These are phyloP conservation scores for Lepidocyrtoides sp. DNA, from an alignment of 2,888 invertebrate genomes.

Conservation along the genomic window DNA sequence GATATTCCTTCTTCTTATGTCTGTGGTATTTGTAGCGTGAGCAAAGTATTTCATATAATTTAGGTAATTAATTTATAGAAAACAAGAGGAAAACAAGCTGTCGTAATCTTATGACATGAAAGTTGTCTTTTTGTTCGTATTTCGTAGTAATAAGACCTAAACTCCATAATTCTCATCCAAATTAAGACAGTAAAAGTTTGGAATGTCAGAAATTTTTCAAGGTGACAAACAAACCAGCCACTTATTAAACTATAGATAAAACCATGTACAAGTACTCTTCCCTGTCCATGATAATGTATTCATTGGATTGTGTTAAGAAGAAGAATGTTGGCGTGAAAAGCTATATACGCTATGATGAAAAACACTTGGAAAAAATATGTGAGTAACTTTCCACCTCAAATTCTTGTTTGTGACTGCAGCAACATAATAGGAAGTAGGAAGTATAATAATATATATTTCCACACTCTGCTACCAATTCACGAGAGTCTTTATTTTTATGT, in stretches of 20 bases:
- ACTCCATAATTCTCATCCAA: slow-evolving; percentile 1
- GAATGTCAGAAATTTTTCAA: slow-evolving; percentile 61
- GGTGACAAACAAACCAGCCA: slow-evolving; percentile 40
- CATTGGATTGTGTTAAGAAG: background rate
- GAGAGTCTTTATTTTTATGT: too few species aligned
- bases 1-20: background rate
- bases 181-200: slow-evolving; percentile 30
- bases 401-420: background rate
- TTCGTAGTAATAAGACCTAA: background rate
- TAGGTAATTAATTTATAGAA: slow-evolving; percentile 13
- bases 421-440: too few species aligned
- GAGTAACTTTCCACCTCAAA: too few species aligned
- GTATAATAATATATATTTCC: too few species aligned
- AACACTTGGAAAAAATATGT: too few species aligned
- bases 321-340: too few species aligned
- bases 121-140: too few species aligned
- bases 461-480: too few species aligned
- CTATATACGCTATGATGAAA: too few species aligned
- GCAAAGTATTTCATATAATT: too few species aligned
- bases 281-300: background rate
- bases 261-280: background rate
- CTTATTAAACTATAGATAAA: background rate
- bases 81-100: slow-evolving; percentile 10
- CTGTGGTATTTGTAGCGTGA: too few species aligned
- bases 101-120: background rate